Conservation (phyloP, 2,113 vertebrate species). For the Cebus imitator region DNA sequence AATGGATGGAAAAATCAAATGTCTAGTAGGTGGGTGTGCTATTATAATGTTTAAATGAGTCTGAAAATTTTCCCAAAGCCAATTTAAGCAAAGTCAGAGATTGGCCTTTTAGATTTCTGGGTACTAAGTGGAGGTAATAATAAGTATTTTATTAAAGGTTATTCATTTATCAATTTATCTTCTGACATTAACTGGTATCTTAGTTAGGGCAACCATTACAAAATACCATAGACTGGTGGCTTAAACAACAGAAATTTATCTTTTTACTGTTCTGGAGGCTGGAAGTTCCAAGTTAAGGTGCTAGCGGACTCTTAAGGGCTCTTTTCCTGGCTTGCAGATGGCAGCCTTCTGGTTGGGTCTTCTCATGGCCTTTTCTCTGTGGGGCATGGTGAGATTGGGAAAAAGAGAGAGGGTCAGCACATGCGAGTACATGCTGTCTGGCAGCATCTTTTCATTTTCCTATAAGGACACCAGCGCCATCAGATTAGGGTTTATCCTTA, state of each 20-base stretch:
- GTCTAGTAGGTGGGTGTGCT: not conserved
- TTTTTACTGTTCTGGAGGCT: not conserved
- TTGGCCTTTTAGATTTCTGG: not conserved
- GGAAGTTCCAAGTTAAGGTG: not conserved
- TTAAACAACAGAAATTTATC: not conserved
- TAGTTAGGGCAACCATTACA: not conserved
- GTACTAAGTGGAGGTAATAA: not conserved
- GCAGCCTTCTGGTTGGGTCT: not conserved
- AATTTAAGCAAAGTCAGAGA: not conserved
- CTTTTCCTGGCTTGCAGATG: not conserved
- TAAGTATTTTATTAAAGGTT: constrained; percentile 3
- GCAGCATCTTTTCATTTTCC: not conserved
- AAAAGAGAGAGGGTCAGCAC: too few relatives aligned
- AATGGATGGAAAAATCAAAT: not conserved
- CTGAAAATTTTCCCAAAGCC: not conserved
- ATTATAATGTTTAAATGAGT: not conserved
- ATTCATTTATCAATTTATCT: not conserved
- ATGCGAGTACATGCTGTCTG: not conserved
- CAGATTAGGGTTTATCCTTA: not conserved
- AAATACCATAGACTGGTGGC: not conserved
- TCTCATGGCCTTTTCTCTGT: not conserved
- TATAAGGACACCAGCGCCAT: not conserved
- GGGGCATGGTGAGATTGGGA: not conserved
- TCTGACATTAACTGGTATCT: not conserved
- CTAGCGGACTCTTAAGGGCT: not conserved